Base-by-base conservation (phyloP, 2,797 vertebrate species). In the Amphiprion clarkii region DNA sequence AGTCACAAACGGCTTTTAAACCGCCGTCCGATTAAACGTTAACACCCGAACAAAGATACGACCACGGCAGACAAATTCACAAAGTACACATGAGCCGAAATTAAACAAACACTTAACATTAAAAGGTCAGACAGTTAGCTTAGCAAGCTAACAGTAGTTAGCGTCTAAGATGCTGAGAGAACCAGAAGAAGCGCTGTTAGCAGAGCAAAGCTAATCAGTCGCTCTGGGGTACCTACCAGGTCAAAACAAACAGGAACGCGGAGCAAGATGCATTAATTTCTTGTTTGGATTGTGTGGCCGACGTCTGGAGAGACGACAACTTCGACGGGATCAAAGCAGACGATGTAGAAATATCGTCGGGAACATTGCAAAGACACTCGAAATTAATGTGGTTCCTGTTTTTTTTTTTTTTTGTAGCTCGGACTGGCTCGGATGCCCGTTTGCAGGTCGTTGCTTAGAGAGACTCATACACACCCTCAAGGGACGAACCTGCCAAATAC, bases 171-270 rank as follows among this genome's bases (percentile, higher is more conserved):
- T 87, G 85, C 84, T 76, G 78, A 83, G 69, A 54, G 77, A 83
- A 72, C 25, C 78, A 56, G 78, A 69, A 56, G 81, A 59, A 76
- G 76, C 66, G 83, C 69, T 74, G 81, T 78, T 92, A 92, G 90
- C 90, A 58, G 1, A 2, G 77, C n/a, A 40, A 23, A 72, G 92
- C 90, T 93, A 90, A 85, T 67, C 59, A 39, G 75, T 3, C 21
- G 82, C 80, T 73, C 58, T 52, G 60, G 58, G 79, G 67, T 60
- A 86, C 84, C 93, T 94, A 96, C 95, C 95, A 89, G 95, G 91
- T 95, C 92, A 95, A 95, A 93, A 84, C 93, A 89, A 88, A 74
- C 92, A 92, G 92, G 49, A 79, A 78, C 81, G 87, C 70, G 74
- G 51, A 79, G 87, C 93, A 69, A 89, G 80, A 87, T 81, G 85